A percentile compares a stretch with the other conserved stretches of the same genome.
These are phyloP conservation scores for Idaea biselata DNA, from an alignment of 2,888 invertebrate species.

Conservation along the genomic window DNA sequence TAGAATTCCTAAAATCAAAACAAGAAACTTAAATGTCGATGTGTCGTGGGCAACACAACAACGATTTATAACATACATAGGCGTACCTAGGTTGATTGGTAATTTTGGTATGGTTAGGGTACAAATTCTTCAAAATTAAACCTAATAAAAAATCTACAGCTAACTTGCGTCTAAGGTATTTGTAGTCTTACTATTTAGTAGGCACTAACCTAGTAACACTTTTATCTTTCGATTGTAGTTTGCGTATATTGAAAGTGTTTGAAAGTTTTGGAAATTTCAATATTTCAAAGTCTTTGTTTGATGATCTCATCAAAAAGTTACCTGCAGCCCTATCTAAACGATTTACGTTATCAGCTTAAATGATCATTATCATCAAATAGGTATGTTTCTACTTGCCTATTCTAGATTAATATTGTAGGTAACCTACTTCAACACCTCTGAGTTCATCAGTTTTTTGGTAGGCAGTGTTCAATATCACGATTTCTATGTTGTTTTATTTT, in stretches of 20 bases:
- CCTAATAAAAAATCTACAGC: too few relatives aligned
- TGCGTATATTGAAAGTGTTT: background rate
- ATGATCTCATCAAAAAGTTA: background rate
- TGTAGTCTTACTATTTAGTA: too few relatives aligned
- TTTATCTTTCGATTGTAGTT: too few relatives aligned
- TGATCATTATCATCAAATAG: background rate
- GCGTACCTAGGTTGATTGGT: too few relatives aligned
- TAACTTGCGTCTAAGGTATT: too few relatives aligned
- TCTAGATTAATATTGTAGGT: background rate
- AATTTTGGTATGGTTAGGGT: too few relatives aligned
- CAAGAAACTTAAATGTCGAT: too few relatives aligned
- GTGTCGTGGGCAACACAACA: too few relatives aligned
- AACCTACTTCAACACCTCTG: background rate
- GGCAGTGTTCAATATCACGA: background rate
- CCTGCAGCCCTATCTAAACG: background rate
- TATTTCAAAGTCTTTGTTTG: background rate
- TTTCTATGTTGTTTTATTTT: background rate
- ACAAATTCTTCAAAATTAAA: too few relatives aligned
- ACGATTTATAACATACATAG: too few relatives aligned
- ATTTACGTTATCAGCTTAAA: background rate
- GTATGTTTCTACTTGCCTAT: background rate
- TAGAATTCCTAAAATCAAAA: too few relatives aligned
- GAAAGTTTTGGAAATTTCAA: background rate
- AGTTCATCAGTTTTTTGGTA: background rate
- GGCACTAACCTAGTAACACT: too few relatives aligned